Base-by-base conservation (phyloP, 2,113 vertebrate genomes). In the Puma concolor region DNA sequence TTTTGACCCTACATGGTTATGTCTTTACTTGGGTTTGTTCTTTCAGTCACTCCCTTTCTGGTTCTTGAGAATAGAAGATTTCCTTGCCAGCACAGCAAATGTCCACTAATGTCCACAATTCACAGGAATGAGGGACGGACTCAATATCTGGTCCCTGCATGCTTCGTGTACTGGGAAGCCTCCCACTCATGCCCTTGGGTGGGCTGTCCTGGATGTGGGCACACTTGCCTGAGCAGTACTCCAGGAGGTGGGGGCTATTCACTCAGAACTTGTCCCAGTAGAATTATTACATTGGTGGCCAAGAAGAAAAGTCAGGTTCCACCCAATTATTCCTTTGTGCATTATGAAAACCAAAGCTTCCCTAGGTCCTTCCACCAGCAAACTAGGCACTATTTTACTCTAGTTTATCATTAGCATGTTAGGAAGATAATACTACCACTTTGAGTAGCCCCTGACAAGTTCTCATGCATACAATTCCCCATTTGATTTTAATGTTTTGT, bases 1-100 rank as follows among this genome's bases (percentile, higher is more conserved):
- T 96, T 92, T 95, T 97, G 88, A 97, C 91, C 93, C 91, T 86
- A 85, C 64, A 92, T 88, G 71, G 92, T 81, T 95, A 88, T 90
- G n/a, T 82, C 69, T 95, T 84, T 54, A 13, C 76, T 79, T 87
- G 54, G n/a, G 21, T 88, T 92, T 82, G 13, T 74, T 92, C 48
- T 92, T 89, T 80, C 33, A 17, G 21, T 12, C 79, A 54, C 60
- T 67, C 48, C 66, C 12, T n/a, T 64, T 57, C 72, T 48, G 27
- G 52, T 84, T 72, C 71, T 67, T 52, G 48, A 80, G 81, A 36
- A 85, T 27, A 25, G 21, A 17, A 79, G 48, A 74, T 67, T 52
- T 87, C 74, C 81, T 82, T 36, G 29, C 80, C n/a, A 69, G 81
- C 77, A 74, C 9, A 50, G 50, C 57, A 86, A 87, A 91, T n/a